These are phyloP conservation scores for Siderastrea radians DNA, from an alignment of 92 coral and sea anemone species.

Conservation along the genomic window DNA sequence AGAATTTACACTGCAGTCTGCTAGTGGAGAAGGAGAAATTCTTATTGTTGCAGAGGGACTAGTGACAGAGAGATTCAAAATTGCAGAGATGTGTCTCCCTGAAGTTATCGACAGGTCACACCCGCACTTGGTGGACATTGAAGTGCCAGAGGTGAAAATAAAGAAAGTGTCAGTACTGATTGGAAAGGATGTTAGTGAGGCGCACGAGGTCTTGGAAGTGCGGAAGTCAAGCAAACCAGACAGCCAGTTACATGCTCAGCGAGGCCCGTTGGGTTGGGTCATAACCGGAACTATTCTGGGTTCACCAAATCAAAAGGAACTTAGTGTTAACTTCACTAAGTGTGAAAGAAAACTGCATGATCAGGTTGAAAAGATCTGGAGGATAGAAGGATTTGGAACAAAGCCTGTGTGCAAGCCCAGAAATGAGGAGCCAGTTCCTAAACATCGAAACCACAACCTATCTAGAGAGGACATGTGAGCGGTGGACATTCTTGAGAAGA, in stretches of 20 bases:
- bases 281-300: no score
- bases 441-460: background rate
- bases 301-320: no score
- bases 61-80: constrained; percentile 59
- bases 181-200: constrained; percentile 57
- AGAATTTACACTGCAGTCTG: constrained; percentile 57
- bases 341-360: constrained; percentile 44
- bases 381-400: constrained; percentile 62
- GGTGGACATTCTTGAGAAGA: constrained; percentile 54
- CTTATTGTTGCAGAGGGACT: constrained; percentile 60
- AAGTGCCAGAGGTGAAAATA: constrained; percentile 53
- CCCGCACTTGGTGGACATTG: constrained; percentile 65
- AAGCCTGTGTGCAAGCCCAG: background rate
- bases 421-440: background rate
- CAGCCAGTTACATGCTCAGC: constrained; percentile 32
- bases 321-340: background rate
- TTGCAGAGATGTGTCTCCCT: constrained; percentile 55
- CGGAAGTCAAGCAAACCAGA: constrained; percentile 40
- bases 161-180: constrained; percentile 62
- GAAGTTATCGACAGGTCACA: constrained; percentile 52
- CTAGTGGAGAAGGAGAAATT: constrained; percentile 56
- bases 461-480: constrained; percentile 57
- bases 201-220: constrained; percentile 58
- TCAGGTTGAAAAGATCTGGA: constrained; percentile 68
- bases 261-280: constrained; percentile 39